Evolutionary conservation across 2,113 vertebrate genomes (phyloP).

Genomic region (Fregata magnificens): DNA sequence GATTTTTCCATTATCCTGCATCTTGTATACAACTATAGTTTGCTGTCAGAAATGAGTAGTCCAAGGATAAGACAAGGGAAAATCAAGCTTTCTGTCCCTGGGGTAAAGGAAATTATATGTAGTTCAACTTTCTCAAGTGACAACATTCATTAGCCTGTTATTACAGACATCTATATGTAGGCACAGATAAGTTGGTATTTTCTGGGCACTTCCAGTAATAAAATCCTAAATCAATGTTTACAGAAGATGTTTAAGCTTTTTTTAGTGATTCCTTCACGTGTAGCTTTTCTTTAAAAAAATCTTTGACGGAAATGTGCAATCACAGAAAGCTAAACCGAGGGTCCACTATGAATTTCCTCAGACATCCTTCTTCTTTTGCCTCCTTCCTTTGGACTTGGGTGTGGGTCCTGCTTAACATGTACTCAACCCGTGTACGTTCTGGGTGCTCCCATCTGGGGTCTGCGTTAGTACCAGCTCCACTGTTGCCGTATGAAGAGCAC

Average conservation of each 20-base stretch:
- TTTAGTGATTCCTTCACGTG: neutral
- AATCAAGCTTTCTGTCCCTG: conserved; percentile 23
- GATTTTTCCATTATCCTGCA: neutral
- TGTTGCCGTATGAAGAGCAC: conserved; percentile 29
- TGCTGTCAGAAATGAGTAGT: neutral
- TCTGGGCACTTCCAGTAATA: neutral
- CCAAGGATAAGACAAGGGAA: conserved; percentile 13
- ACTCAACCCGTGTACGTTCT: neutral
- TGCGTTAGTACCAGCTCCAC: neutral
- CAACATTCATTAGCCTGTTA: conserved; percentile 5
- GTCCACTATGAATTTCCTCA: neutral
- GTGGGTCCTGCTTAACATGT: neutral
- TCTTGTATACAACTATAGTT: neutral
- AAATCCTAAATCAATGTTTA: neutral
- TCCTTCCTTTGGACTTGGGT: neutral
- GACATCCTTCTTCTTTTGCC: neutral
- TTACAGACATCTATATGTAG: neutral
- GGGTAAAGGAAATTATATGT: conserved; percentile 3
- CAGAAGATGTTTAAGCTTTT: neutral
- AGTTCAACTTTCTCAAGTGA: conserved; percentile 34
- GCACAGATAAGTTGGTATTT: neutral
- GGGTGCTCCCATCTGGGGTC: neutral
- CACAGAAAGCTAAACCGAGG: neutral
- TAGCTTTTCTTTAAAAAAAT: neutral
- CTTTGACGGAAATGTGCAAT: neutral